A percentile compares a stretch with the other conserved stretches of the same genome.
These are phyloP conservation scores for Pterois miles DNA, from an alignment of 2,797 vertebrate species.

Conservation along the genomic window DNA sequence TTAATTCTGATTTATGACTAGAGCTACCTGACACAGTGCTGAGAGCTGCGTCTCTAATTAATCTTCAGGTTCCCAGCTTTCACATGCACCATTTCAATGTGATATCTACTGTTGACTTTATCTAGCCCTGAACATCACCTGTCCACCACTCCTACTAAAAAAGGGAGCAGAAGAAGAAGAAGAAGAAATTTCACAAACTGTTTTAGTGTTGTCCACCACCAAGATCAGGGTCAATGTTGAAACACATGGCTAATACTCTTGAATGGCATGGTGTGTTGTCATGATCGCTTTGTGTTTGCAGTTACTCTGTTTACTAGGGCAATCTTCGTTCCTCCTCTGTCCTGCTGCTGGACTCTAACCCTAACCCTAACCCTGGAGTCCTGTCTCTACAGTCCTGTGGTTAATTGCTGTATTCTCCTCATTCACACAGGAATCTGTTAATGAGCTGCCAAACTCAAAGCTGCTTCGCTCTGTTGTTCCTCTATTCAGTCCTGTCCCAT, in stretches of 20 bases:
- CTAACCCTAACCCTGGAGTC: too few species aligned
- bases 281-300: conserved; percentile 5
- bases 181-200: too few species aligned
- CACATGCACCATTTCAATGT: neutral
- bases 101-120: neutral
- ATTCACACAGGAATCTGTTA: conserved; percentile 72
- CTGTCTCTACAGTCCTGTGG: conserved; percentile 20
- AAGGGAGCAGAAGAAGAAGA: neutral
- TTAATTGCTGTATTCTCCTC: conserved; percentile 67
- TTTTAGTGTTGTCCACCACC: neutral
- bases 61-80: neutral
- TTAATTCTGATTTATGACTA: neutral
- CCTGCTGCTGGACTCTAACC: conserved; percentile 6
- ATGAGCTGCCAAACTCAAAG: conserved; percentile 66
- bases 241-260: neutral
- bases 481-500: conserved; percentile 17
- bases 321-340: conserved; percentile 21
- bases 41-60: neutral
- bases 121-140: neutral
- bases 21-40: neutral
- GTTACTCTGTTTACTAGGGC: conserved; percentile 36
- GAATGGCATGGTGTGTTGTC: neutral
- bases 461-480: conserved; percentile 28
- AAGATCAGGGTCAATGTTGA: neutral
- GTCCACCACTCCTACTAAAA: neutral